Conservation (phyloP, 1,140 invertebrate genomes). For the Mactra quadrangularis region DNA sequence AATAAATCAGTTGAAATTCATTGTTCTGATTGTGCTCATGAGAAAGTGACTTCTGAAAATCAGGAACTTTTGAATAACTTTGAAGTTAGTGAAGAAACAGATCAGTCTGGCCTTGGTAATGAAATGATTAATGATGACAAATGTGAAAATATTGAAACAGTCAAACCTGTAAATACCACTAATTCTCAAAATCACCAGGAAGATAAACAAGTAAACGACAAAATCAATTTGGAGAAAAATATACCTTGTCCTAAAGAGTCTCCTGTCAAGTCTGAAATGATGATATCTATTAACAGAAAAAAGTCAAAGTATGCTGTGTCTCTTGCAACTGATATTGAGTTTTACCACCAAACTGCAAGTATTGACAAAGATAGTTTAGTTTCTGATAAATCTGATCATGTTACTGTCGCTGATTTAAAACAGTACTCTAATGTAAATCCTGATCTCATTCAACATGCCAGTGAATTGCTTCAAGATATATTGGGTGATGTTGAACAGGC, state of each 20-base stretch:
- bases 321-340: slow-evolving; percentile 4
- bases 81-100: background rate
- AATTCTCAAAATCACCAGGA: too few species aligned
- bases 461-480: slow-evolving; percentile 2
- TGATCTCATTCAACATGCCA: background rate
- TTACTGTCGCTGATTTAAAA: background rate
- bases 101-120: background rate
- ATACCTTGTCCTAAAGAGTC: too few species aligned
- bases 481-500: slow-evolving; percentile 1
- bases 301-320: too few species aligned
- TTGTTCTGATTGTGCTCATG: background rate
- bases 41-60: slow-evolving; percentile 3
- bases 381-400: background rate
- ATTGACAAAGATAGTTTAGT: background rate
- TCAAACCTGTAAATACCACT: too few species aligned
- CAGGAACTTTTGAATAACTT: background rate
- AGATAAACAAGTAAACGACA: too few species aligned
- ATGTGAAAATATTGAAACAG: too few species aligned
- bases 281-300: too few species aligned
- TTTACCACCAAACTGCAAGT: slow-evolving; percentile 5
- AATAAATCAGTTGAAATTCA: background rate
- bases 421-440: background rate
- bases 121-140: too few species aligned
- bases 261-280: too few species aligned
- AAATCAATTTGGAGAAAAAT: too few species aligned